These are phyloP conservation scores for Heterodera carotae DNA, from an alignment of 1,140 invertebrate species.

Conservation along the genomic window DNA sequence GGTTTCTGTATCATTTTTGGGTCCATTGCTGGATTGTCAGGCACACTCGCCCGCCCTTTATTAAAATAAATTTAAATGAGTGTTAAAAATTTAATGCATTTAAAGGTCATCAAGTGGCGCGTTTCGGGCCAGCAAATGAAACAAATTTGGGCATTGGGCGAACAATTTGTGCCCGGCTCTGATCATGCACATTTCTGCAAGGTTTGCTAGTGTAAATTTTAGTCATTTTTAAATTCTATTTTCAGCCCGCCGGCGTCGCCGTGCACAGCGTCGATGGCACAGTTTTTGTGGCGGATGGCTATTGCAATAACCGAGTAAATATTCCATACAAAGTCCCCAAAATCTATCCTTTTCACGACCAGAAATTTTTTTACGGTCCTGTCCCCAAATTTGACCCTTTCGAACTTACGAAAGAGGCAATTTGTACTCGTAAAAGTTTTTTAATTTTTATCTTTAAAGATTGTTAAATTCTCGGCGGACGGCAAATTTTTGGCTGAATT, in stretches of 20 bases:
- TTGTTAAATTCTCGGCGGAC: conserved; percentile 79
- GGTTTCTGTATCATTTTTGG: conserved; percentile 32
- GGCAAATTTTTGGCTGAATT: conserved; percentile 68
- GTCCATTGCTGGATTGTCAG: conserved; percentile 19
- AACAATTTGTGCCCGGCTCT: conserved; percentile 78
- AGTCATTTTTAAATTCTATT: conserved; percentile 5
- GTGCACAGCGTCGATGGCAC: conserved; percentile 76
- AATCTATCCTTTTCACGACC: not conserved
- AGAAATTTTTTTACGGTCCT: not conserved
- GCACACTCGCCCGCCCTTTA: too few relatives aligned
- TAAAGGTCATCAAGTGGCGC: conserved; percentile 6
- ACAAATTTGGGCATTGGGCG: conserved; percentile 68
- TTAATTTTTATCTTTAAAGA: conserved; percentile 66
- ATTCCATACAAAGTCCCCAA: not conserved
- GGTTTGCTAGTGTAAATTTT: not conserved
- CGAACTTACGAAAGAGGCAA: too few relatives aligned
- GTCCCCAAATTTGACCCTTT: too few relatives aligned
- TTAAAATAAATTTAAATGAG: not conserved
- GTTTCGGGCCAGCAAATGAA: conserved; percentile 50
- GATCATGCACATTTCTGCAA: conserved; percentile 84
- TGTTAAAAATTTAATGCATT: not conserved
- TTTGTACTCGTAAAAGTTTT: too few relatives aligned
- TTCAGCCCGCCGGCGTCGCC: conserved; percentile 80
- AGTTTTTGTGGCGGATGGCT: conserved; percentile 88
- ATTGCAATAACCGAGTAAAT: conserved; percentile 77